Base-by-base conservation (phyloP, 1,140 invertebrate species). In the Hestina assimilis region DNA sequence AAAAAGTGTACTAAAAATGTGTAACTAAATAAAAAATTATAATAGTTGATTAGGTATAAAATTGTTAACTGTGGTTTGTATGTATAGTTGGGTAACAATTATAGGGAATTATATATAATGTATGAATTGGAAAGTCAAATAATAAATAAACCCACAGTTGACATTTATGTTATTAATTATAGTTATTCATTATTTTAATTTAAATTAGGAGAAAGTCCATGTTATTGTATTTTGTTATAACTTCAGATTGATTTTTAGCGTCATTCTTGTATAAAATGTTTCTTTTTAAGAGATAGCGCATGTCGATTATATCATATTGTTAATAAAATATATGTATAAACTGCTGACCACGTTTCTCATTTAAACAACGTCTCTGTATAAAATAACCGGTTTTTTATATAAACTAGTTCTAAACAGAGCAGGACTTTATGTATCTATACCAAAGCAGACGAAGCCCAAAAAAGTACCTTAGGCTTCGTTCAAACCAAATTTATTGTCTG, bases 241-340 rank as follows among this genome's bases (percentile, higher is more conserved):
- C 50, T 70, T 76, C 66, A 67, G 59, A 75, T 80, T 83, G 61
- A 69, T 71, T 81, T 69, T 81, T 82, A 83, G 74, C 76, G 72
- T 71, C 64, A 35, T 78, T n/a, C 66, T 69, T 83, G 75, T 82
- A 81, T 75, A 80, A 77, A 68, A 70, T 67, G 52, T 67, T 74
- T 76, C 75, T 73, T 77, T 79, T 53, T 77, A 72, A 69, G 76
- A 79, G 72, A 75, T 81, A 80, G 63, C 66, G 79, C 79, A 83
- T 86, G 79, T 83, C 75, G 75, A 83, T 84, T 84, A 84, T 87
- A 87, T 83, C 68, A 84, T 84, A 84, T 87, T 87, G 80, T 87
- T 86, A 86, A 81, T 86, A 84, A 86, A 83, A 86, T 86, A 80
- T 86, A 84, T 85, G 79, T 83, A 85, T 85, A 86, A 86, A 83